These are phyloP conservation scores for Temnothorax curvispinosus DNA, from an alignment of 1,140 invertebrate genomes.

Conservation along the genomic window DNA sequence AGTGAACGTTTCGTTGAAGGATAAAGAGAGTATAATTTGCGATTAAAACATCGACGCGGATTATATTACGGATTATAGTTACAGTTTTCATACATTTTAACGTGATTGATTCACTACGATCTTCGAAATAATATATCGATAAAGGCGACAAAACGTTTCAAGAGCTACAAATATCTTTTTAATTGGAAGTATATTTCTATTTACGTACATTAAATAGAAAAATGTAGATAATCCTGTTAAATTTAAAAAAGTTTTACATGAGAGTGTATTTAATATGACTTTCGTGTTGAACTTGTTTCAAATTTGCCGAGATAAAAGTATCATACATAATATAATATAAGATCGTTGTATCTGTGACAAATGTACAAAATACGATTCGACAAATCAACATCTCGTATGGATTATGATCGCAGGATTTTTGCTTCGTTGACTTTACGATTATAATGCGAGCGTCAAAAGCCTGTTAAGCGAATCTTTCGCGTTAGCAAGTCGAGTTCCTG, in stretches of 20 bases:
- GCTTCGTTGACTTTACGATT: conserved; percentile 59
- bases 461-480: conserved; percentile 48
- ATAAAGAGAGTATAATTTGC: conserved; percentile 23
- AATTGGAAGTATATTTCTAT: background rate
- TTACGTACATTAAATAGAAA: background rate
- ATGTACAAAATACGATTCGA: conserved; percentile 7
- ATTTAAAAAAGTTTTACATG: background rate
- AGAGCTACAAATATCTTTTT: background rate
- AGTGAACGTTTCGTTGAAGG: background rate
- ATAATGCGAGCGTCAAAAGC: conserved; percentile 44
- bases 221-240: background rate
- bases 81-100: conserved; percentile 11
- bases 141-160: background rate
- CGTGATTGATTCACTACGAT: background rate
- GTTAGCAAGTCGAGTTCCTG: conserved; percentile 38
- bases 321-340: too few species aligned
- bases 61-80: background rate
- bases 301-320: too few species aligned
- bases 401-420: conserved; percentile 21
- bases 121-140: conserved; percentile 1
- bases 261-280: too few species aligned
- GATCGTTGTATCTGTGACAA: background rate
- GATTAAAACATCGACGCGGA: conserved; percentile 40
- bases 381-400: conserved; percentile 3
- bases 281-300: too few species aligned